Percentiles rank a stretch among this genome's conserved stretches.
Conservation (phyloP, 1,140 invertebrate species). For the Drosophila suzukii region DNA sequence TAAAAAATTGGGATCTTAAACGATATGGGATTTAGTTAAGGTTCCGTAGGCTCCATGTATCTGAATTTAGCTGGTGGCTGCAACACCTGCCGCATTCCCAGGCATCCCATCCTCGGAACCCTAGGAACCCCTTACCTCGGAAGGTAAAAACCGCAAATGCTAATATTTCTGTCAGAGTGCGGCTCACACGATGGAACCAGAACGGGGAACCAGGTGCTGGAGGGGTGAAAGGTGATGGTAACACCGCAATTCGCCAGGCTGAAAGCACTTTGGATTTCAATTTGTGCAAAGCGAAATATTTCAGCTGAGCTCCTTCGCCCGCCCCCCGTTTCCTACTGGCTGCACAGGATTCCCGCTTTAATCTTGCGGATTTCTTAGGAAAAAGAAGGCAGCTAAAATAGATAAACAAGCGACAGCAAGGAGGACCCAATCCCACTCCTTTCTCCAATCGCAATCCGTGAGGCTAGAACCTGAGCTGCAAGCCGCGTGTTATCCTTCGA, state of each 20-base stretch:
- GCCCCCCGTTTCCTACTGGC: not conserved
- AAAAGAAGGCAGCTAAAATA: slow-evolving; percentile 67
- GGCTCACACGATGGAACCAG: slow-evolving; percentile 14
- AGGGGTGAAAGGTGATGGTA: slow-evolving; percentile 12
- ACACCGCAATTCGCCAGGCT: slow-evolving; percentile 53
- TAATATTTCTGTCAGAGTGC: slow-evolving; percentile 79
- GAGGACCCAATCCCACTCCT: slow-evolving; percentile 15
- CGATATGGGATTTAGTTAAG: no score
- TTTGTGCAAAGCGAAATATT: slow-evolving; percentile 80
- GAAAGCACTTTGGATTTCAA: slow-evolving; percentile 82
- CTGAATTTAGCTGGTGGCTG: slow-evolving; percentile 21
- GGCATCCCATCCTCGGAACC: slow-evolving; percentile 3
- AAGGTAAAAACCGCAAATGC: slow-evolving; percentile 65
- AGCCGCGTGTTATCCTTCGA: slow-evolving; percentile 70
- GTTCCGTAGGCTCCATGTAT: slow-evolving; percentile 21
- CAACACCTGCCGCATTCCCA: slow-evolving; percentile 69
- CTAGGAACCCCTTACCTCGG: not conserved
- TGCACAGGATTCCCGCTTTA: slow-evolving; percentile 62
- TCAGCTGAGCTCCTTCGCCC: slow-evolving; percentile 69
- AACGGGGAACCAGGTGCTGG: not conserved
- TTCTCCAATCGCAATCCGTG: slow-evolving; percentile 25
- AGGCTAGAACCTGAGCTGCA: slow-evolving; percentile 45
- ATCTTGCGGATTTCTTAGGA: slow-evolving; percentile 74
- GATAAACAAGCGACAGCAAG: slow-evolving; percentile 73
- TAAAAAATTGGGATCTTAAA: no score